A percentile compares a stretch with the other conserved stretches of the same genome.
Evolutionary conservation across 2,888 invertebrate species (phyloP).

Genomic region (Brenthis hecate): DNA sequence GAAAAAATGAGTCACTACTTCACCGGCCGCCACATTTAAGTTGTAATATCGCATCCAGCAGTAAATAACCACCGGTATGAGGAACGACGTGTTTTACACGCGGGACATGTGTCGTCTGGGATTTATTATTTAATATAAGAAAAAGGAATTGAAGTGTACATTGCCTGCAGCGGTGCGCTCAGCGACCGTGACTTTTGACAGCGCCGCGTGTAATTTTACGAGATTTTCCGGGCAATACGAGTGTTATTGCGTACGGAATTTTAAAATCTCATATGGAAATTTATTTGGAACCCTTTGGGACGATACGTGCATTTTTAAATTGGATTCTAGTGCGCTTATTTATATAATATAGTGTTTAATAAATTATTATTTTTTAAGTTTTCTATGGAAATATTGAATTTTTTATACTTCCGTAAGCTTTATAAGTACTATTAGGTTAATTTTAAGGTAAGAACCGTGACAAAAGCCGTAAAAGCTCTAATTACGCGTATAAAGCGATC

Average conservation of each 20-base stretch:
- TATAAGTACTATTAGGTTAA: background rate
- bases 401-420: background rate
- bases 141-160: constrained; percentile 40
- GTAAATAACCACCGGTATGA: constrained; percentile 32
- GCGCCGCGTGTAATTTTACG: constrained; percentile 29
- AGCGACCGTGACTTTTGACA: constrained; percentile 30
- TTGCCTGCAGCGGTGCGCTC: constrained; percentile 24
- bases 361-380: background rate
- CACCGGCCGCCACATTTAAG: constrained; percentile 14
- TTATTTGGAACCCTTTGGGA: constrained; percentile 9
- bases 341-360: background rate
- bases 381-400: background rate
- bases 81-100: constrained; percentile 42
- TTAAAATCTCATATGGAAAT: constrained; percentile 9
- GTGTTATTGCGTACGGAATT: constrained; percentile 23
- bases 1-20: no score
- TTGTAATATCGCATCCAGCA: constrained; percentile 24
- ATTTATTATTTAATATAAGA: constrained; percentile 49
- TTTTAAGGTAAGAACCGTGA: background rate
- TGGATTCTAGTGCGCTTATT: constrained; percentile 5
- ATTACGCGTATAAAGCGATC: constrained; percentile 7
- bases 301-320: constrained; percentile 16
- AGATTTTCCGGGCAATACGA: constrained; percentile 24
- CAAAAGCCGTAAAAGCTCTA: constrained; percentile 10
- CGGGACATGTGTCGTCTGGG: constrained; percentile 43